Evolutionary conservation across 2,113 vertebrate genomes (phyloP).

Genomic region (Grantiella picta): DNA sequence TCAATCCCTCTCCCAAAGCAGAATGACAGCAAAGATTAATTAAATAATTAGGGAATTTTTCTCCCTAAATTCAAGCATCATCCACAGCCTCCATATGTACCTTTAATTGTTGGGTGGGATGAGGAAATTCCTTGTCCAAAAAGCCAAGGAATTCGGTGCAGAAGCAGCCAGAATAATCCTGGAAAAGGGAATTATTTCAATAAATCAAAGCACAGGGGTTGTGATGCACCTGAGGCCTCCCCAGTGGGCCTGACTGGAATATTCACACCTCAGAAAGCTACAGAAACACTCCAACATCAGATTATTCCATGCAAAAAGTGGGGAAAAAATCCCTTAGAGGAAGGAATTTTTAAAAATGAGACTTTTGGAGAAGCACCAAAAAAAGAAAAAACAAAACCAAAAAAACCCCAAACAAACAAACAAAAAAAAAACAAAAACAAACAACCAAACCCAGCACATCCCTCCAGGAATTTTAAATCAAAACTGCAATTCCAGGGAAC

Average conservation of each 20-base stretch:
- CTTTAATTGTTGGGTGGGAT: background rate
- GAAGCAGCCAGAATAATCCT: background rate
- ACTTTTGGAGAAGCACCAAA: background rate
- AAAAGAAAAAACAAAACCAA: background rate
- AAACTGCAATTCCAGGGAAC: slow-evolving; percentile 43
- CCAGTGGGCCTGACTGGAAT: background rate
- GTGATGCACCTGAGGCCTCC: background rate
- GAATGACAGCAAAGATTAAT: background rate
- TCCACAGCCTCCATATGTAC: background rate
- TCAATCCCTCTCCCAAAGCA: background rate
- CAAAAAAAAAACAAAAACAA: background rate
- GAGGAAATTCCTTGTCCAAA: background rate
- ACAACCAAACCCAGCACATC: background rate
- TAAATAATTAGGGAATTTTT: background rate
- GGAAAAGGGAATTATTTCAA: background rate
- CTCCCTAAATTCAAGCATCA: background rate
- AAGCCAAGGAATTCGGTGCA: background rate
- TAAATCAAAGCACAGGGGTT: background rate
- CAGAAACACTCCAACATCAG: background rate
- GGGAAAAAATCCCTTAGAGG: background rate
- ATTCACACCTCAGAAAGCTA: background rate
- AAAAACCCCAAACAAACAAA: too few species aligned
- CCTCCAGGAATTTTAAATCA: slow-evolving; percentile 65
- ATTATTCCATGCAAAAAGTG: background rate
- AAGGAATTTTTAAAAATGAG: background rate